Conservation (phyloP, 1,140 invertebrate genomes). For the Cydia splendana region DNA sequence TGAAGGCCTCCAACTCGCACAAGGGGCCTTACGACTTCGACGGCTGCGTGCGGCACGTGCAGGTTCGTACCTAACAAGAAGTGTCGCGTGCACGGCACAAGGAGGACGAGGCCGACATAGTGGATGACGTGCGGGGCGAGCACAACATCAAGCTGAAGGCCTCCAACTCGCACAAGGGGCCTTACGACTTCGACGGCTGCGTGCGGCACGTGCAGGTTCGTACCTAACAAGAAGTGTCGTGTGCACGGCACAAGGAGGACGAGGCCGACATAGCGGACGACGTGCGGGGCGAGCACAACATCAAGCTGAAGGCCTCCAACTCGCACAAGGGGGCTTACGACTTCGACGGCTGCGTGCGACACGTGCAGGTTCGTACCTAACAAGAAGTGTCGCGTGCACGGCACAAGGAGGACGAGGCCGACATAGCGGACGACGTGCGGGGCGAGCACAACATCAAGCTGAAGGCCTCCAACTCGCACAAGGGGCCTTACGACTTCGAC, state of each 20-base stretch:
- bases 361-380: constrained; percentile 80
- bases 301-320: constrained; percentile 95
- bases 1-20: constrained; percentile 96
- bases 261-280: constrained; percentile 92
- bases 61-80: constrained; percentile 83
- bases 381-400: constrained; percentile 92
- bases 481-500: too few species aligned
- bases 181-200: constrained; percentile 93
- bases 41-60: constrained; percentile 84
- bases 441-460: too few species aligned
- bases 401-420: constrained; percentile 90
- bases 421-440: constrained; percentile 88
- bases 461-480: too few species aligned
- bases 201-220: constrained; percentile 84
- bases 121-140: constrained; percentile 91
- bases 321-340: constrained; percentile 98
- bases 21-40: constrained; percentile 98
- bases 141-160: constrained; percentile 95
- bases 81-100: constrained; percentile 91
- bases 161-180: constrained; percentile 96
- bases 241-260: constrained; percentile 91
- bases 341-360: constrained; percentile 88
- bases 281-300: constrained; percentile 90
- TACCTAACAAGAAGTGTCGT: constrained; percentile 86
- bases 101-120: constrained; percentile 91